Evolutionary conservation across 2,113 vertebrate species (phyloP).

Genomic region (Toxotes chatareus): DNA sequence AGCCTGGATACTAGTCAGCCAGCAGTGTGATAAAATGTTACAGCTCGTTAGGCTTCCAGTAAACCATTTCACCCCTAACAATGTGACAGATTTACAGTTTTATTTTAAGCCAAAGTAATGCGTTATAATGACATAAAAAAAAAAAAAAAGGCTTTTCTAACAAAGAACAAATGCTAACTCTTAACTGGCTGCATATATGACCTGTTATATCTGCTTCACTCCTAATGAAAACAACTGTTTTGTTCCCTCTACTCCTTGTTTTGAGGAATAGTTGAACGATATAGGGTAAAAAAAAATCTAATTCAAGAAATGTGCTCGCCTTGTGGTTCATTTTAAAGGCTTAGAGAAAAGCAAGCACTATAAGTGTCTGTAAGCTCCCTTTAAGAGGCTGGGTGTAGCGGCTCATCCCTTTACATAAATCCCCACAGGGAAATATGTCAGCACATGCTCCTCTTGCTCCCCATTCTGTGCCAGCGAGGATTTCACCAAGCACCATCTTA

Average conservation of each 20-base stretch:
- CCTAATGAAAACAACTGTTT: not conserved
- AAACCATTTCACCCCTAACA: not conserved
- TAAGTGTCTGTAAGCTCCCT: conserved; percentile 56
- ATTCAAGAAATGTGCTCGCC: not conserved
- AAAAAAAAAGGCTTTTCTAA: not conserved
- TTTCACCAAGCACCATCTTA: conserved; percentile 44
- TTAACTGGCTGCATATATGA: not conserved
- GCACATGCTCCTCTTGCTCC: conserved; percentile 57
- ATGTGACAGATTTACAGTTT: not conserved
- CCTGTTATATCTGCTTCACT: not conserved
- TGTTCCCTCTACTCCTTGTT: not conserved
- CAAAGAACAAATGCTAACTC: not conserved
- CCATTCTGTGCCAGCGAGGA: conserved; percentile 6
- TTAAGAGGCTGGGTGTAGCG: conserved; percentile 47
- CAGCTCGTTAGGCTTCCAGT: not conserved
- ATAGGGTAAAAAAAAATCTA: not conserved
- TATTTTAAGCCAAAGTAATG: not conserved
- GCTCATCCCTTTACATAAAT: conserved; percentile 63
- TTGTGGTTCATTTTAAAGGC: conserved; percentile 10
- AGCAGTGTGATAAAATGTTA: not conserved
- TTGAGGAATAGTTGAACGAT: not conserved
- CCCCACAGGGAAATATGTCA: conserved; percentile 48
- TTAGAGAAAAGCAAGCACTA: conserved; percentile 19
- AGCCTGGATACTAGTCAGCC: not conserved
- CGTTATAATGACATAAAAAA: not conserved